Conservation (phyloP, 2,797 vertebrate genomes). For the Simalia tracyae region DNA sequence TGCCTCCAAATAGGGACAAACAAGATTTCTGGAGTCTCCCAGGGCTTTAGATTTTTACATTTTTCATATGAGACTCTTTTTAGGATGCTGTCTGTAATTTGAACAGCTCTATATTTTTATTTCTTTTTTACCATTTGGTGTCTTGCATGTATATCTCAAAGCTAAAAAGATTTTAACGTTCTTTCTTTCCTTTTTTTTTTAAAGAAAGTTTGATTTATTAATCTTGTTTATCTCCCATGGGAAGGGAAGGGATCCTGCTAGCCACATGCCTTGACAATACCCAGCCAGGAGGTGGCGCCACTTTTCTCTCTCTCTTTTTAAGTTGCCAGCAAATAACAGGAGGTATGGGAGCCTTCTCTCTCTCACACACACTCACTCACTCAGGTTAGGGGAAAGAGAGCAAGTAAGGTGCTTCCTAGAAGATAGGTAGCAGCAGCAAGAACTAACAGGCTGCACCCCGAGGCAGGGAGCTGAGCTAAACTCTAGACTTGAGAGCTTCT, state of each 20-base stretch:
- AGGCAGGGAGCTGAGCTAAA: background rate
- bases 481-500: background rate
- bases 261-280: background rate
- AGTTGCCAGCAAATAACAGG: background rate
- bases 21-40: too few species aligned
- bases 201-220: too few species aligned
- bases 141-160: background rate
- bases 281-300: background rate
- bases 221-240: background rate
- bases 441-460: background rate
- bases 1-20: too few species aligned
- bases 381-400: background rate
- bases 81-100: background rate
- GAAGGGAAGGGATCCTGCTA: background rate
- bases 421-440: background rate
- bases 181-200: background rate
- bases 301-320: background rate
- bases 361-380: background rate
- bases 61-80: too few species aligned
- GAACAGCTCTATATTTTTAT: background rate
- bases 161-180: background rate
- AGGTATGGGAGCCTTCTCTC: background rate
- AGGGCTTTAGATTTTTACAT: too few species aligned
- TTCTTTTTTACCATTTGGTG: background rate
- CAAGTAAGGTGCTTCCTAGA: background rate